Conservation (phyloP, 1,140 invertebrate species). For the Camponotus floridanus region DNA sequence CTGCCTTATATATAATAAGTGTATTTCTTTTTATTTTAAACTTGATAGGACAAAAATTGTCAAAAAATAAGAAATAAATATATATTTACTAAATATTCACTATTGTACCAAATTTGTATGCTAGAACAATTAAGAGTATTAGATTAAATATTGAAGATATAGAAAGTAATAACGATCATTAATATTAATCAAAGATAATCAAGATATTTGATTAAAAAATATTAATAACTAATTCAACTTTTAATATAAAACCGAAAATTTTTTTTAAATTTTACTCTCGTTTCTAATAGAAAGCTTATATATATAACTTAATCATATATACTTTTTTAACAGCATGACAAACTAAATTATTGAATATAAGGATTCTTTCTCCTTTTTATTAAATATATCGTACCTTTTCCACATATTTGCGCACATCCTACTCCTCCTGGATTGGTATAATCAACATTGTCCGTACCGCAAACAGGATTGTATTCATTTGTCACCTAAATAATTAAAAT, state of each 20-base stretch:
- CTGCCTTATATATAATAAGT: neutral
- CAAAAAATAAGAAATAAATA: slow-evolving; percentile 3
- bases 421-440: slow-evolving; percentile 89
- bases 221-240: neutral
- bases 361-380: neutral
- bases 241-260: neutral
- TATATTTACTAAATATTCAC: slow-evolving; percentile 13
- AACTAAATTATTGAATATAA: neutral
- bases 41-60: neutral
- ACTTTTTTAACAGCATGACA: neutral
- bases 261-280: neutral
- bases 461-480: slow-evolving; percentile 90
- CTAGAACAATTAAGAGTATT: neutral
- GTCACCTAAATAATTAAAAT: slow-evolving; percentile 83
- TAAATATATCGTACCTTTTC: slow-evolving; percentile 83
- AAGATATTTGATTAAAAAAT: neutral
- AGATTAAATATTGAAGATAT: neutral
- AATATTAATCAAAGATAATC: neutral
- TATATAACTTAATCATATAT: neutral
- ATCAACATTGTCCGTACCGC: slow-evolving; percentile 88
- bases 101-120: slow-evolving; percentile 3
- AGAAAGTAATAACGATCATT: neutral
- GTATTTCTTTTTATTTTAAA: slow-evolving; percentile 6
- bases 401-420: slow-evolving; percentile 88
- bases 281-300: neutral